phyloP scores from a whole-genome alignment of 37 sponge, comb jelly and placozoan genomes.

The Petrosia ficiformis region DNA sequence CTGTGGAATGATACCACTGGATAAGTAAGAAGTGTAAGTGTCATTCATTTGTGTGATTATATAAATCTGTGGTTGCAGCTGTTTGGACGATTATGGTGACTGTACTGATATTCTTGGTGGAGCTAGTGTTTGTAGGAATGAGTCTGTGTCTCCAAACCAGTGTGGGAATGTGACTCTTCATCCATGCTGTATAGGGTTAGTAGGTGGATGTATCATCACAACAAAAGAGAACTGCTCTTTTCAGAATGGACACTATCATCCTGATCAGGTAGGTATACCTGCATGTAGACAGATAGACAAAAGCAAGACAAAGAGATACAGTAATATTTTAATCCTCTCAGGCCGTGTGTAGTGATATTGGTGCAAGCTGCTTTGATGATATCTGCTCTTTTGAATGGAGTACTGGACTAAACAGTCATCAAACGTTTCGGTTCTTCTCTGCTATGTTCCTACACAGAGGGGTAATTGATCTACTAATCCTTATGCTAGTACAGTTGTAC shows the following conservation, averaged over 20 bases:
- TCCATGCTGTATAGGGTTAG: conserved; percentile 83
- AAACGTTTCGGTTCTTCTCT: conserved; percentile 74
- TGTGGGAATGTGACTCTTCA: conserved; percentile 51
- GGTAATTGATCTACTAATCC: conserved; percentile 58
- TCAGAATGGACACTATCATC: conserved; percentile 67
- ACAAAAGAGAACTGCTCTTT: conserved; percentile 75
- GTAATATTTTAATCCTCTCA: conserved; percentile 12
- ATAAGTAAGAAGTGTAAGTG: conserved; percentile 42
- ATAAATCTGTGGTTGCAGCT: too few relatives aligned
- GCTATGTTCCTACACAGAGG: conserved; percentile 86
- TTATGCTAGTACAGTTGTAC: conserved; percentile 59
- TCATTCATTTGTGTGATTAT: neutral
- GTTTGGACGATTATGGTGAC: neutral
- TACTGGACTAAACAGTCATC: conserved; percentile 16
- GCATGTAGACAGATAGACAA: too few relatives aligned
- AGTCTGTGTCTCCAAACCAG: neutral
- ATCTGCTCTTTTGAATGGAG: conserved; percentile 41
- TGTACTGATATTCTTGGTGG: conserved; percentile 42
- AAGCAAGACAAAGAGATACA: too few relatives aligned
- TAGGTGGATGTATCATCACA: conserved; percentile 79
- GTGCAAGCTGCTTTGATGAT: conserved; percentile 39
- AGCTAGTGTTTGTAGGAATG: conserved; percentile 34
- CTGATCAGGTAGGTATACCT: conserved; percentile 42
- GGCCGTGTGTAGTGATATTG: conserved; percentile 76
- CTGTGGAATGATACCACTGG: neutral